These are phyloP conservation scores for Acrossocheilus wenchowensis DNA, from an alignment of 2,797 vertebrate genomes.

Conservation along the genomic window DNA sequence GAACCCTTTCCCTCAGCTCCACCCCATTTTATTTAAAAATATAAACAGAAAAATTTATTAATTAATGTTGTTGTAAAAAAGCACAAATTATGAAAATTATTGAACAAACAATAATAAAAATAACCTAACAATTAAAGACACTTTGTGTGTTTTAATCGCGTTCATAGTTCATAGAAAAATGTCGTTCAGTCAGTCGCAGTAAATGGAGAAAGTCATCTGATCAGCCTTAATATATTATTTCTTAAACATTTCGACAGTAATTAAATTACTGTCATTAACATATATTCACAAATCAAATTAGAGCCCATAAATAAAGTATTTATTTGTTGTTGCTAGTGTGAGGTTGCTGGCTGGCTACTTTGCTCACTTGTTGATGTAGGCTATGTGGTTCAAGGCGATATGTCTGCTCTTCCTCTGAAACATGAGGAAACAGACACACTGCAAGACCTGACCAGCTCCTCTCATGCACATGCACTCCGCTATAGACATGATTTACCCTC, in stretches of 20 bases:
- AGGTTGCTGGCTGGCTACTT: neutral
- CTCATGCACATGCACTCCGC: neutral
- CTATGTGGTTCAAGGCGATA: neutral
- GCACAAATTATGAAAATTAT: neutral
- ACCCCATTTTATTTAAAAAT: too few species aligned
- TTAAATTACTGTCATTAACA: neutral
- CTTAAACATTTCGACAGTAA: neutral
- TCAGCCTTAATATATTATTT: neutral
- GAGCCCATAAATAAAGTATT: neutral
- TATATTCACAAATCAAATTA: neutral
- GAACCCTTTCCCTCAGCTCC: neutral
- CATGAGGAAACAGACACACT: neutral
- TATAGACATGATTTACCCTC: neutral
- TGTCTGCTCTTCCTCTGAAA: neutral
- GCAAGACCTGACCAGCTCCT: too few species aligned
- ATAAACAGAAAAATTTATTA: too few species aligned
- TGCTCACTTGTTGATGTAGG: neutral
- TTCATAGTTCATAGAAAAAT: neutral
- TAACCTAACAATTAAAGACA: neutral
- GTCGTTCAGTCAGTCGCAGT: neutral
- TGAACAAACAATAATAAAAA: neutral
- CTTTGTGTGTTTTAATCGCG: neutral
- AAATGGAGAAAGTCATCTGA: neutral
- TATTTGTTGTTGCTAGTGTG: neutral
- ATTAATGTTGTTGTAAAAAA: too few species aligned